Evolutionary conservation across 2,888 invertebrate species (phyloP).

Genomic region (Byasa hedistus): DNA sequence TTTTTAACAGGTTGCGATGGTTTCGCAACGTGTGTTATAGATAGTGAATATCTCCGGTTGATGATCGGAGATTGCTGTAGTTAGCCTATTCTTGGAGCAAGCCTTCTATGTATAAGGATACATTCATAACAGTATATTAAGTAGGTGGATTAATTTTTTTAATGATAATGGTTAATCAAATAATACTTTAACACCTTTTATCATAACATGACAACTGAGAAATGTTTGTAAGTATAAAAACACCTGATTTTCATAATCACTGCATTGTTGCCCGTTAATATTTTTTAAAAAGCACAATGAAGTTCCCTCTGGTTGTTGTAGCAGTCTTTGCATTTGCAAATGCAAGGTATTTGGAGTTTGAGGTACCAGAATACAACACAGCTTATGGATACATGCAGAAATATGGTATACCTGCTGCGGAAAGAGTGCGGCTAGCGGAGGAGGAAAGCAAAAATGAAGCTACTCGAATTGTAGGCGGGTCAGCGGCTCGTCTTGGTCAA

Average conservation of each 20-base stretch:
- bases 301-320: conserved; percentile 38
- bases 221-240: conserved; percentile 1
- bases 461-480: conserved; percentile 47
- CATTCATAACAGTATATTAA: no score
- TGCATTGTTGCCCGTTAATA: background rate
- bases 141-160: background rate
- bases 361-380: conserved; percentile 32
- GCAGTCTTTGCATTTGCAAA: conserved; percentile 38
- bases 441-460: conserved; percentile 34
- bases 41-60: no score
- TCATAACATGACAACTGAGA: background rate
- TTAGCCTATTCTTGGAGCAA: no score
- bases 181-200: conserved; percentile 5
- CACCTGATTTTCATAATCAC: background rate
- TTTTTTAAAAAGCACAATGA: conserved; percentile 27
- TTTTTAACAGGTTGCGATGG: no score
- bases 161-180: background rate
- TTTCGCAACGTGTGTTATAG: no score
- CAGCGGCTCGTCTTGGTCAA: conserved; percentile 43
- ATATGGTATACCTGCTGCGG: conserved; percentile 49
- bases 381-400: conserved; percentile 50
- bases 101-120: no score
- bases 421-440: conserved; percentile 47
- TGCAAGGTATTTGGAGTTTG: conserved; percentile 35
- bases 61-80: no score